Conservation (phyloP, 2,113 vertebrate genomes). For the Arenaria interpres region DNA sequence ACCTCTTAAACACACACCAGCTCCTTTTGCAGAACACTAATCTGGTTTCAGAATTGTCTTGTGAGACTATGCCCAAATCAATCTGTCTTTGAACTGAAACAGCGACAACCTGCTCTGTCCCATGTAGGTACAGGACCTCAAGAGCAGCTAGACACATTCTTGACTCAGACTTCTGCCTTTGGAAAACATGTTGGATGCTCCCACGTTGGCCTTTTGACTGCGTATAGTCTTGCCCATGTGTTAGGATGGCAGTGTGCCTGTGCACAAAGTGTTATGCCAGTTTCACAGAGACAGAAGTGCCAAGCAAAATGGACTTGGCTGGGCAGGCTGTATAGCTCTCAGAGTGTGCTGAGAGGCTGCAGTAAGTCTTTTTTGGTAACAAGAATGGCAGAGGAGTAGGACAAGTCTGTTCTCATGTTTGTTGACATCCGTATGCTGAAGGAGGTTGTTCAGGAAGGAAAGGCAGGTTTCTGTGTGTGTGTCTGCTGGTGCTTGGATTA, state of each 20-base stretch:
- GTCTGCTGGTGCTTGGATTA: background rate
- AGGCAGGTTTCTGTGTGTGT: background rate
- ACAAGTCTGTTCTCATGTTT: slow-evolving; percentile 33
- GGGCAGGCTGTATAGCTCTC: slow-evolving; percentile 25
- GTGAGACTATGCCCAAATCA: background rate
- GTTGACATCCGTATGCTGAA: slow-evolving; percentile 23
- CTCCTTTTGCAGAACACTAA: background rate
- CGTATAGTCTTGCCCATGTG: slow-evolving; percentile 27
- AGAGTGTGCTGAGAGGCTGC: background rate
- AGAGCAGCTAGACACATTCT: slow-evolving; percentile 24
- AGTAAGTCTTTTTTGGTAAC: slow-evolving; percentile 55
- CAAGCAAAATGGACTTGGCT: slow-evolving; percentile 68
- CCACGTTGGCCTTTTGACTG: slow-evolving; percentile 28
- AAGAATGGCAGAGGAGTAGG: slow-evolving; percentile 20
- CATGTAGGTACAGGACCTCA: fast-evolving
- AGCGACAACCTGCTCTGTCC: background rate
- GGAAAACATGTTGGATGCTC: slow-evolving; percentile 29
- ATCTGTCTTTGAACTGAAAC: background rate
- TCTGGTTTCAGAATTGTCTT: background rate
- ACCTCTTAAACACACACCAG: background rate
- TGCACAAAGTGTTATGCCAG: slow-evolving; percentile 50
- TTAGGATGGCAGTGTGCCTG: slow-evolving; percentile 54
- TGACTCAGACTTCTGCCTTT: slow-evolving; percentile 28
- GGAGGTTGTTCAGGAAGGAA: slow-evolving; percentile 1
- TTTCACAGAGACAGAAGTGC: slow-evolving; percentile 57